These are phyloP conservation scores for Andrena dorsata DNA, from an alignment of 2,888 invertebrate species.

Conservation along the genomic window DNA sequence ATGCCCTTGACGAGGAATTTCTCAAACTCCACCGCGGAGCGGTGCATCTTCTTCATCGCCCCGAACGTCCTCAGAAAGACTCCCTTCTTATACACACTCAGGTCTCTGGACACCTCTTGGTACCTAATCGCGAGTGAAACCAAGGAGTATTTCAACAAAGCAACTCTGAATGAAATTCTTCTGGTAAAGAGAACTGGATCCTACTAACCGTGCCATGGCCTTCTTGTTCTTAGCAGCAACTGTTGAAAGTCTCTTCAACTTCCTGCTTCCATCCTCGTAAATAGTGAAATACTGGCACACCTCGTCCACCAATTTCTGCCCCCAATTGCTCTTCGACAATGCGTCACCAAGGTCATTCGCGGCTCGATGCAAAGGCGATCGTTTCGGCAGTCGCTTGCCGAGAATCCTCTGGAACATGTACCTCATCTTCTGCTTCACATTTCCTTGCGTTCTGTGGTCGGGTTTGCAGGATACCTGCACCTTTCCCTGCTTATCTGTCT, in stretches of 20 bases:
- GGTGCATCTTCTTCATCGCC: conserved; percentile 57
- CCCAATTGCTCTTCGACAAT: conserved; percentile 53
- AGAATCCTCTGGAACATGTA: conserved; percentile 61
- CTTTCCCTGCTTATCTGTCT: conserved; percentile 5
- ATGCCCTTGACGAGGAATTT: conserved; percentile 58
- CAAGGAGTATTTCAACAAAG: not conserved
- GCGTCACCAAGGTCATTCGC: conserved; percentile 53
- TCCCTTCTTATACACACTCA: conserved; percentile 59
- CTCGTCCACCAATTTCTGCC: conserved; percentile 54
- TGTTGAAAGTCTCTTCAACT: conserved; percentile 25
- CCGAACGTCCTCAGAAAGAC: conserved; percentile 44
- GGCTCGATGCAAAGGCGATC: conserved; percentile 43
- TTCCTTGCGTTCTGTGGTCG: conserved; percentile 13
- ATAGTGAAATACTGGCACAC: conserved; percentile 56
- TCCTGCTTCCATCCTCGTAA: conserved; percentile 58
- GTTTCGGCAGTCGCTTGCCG: conserved; percentile 24
- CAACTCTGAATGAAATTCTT: too few species aligned
- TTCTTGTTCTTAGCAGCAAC: conserved; percentile 10
- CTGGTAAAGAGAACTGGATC: not conserved
- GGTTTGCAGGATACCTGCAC: conserved; percentile 47
- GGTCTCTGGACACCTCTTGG: conserved; percentile 46
- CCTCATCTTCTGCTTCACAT: conserved; percentile 42
- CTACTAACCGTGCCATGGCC: conserved; percentile 37
- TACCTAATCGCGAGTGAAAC: conserved; percentile 27
- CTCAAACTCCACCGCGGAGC: conserved; percentile 50